These are phyloP conservation scores for Furnarius figulus DNA, from an alignment of 2,113 vertebrate species.

Conservation along the genomic window DNA sequence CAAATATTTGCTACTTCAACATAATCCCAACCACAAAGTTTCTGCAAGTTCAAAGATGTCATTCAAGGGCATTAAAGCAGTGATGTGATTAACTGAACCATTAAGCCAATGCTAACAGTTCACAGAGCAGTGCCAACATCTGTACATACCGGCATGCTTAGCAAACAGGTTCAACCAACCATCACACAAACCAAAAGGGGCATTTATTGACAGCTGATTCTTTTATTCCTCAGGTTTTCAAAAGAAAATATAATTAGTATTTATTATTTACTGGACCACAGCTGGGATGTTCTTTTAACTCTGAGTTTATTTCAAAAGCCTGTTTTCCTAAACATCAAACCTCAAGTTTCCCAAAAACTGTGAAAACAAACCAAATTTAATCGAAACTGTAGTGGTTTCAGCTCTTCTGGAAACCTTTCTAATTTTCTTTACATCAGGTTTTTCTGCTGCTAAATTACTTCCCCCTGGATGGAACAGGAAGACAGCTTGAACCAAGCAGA, in stretches of 20 bases:
- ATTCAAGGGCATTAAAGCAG: not conserved
- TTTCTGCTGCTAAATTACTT: not conserved
- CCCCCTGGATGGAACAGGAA: not conserved
- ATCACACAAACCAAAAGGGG: not conserved
- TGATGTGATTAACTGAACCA: not conserved
- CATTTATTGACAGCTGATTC: not conserved
- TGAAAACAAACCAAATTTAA: not conserved
- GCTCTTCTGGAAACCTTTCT: not conserved
- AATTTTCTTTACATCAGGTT: not conserved
- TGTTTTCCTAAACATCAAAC: not conserved
- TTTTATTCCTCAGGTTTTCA: not conserved
- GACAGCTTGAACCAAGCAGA: not conserved
- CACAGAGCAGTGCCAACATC: not conserved
- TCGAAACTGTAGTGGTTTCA: not conserved
- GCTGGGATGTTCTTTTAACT: not conserved
- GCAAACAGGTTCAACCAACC: not conserved
- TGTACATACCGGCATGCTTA: not conserved
- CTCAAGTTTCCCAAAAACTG: not conserved
- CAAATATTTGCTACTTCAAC: not conserved
- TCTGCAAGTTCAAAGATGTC: not conserved
- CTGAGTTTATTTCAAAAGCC: not conserved
- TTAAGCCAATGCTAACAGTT: not conserved
- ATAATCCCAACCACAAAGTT: not conserved
- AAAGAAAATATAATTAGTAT: not conserved
- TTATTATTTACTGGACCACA: not conserved